Evolutionary conservation across 2,888 invertebrate species (phyloP).

Genomic region (Cephus rjabovi): DNA sequence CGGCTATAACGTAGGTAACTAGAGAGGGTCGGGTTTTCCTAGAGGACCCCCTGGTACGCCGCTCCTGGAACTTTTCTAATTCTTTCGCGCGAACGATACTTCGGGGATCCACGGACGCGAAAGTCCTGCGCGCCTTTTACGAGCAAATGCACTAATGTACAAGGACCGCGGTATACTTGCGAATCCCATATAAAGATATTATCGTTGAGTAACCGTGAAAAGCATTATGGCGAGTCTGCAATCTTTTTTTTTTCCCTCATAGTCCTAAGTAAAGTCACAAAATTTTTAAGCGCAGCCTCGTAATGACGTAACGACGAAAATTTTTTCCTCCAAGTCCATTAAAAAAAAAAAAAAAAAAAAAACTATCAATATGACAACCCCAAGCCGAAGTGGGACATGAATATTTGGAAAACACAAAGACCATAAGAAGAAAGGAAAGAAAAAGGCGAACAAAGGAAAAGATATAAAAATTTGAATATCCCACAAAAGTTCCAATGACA

Average conservation of each 20-base stretch:
- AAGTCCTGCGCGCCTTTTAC: neutral
- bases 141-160: neutral
- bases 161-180: neutral
- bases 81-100: slow-evolving; percentile 14
- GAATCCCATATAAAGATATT: neutral
- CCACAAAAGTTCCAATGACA: neutral
- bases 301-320: neutral
- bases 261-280: too few species aligned
- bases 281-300: too few species aligned
- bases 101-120: slow-evolving; percentile 19
- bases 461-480: neutral
- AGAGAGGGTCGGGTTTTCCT: neutral
- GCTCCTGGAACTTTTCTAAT: slow-evolving; percentile 16
- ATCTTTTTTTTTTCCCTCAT: too few species aligned
- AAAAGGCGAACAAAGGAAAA: neutral
- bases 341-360: too few species aligned
- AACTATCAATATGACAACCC: neutral
- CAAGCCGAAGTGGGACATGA: neutral
- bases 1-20: neutral
- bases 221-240: neutral
- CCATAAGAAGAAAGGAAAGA: too few species aligned
- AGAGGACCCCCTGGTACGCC: neutral
- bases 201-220: neutral
- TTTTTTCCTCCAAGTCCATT: neutral
- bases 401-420: neutral